These are phyloP conservation scores for Mus minutoides DNA, from an alignment of 2,797 vertebrate genomes.

Conservation along the genomic window DNA sequence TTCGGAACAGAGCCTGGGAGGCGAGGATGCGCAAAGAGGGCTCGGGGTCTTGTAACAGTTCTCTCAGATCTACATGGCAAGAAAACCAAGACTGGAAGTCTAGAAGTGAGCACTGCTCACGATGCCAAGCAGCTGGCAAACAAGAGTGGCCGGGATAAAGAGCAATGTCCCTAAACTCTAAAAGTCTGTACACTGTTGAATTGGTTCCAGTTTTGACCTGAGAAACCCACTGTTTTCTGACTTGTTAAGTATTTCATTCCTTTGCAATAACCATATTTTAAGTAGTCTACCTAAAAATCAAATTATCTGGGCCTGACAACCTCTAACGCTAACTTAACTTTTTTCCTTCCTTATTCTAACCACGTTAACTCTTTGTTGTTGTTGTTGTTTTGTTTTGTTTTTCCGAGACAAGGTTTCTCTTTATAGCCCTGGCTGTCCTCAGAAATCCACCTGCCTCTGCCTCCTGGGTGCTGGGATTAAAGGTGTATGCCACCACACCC, in stretches of 20 bases:
- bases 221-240: conserved; percentile 18
- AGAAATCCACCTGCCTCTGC: no score
- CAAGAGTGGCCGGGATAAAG: not conserved
- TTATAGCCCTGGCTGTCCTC: no score
- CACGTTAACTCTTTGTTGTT: not conserved
- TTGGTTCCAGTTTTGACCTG: conserved; percentile 33
- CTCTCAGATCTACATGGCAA: conserved; percentile 66
- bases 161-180: not conserved
- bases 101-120: not conserved
- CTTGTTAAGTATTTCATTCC: conserved; percentile 11
- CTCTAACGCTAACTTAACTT: conserved; percentile 35
- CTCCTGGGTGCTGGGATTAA: no score
- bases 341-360: not conserved
- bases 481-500: no score
- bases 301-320: not conserved
- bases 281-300: conserved; percentile 26
- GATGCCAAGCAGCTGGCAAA: not conserved
- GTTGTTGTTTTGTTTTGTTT: no score
- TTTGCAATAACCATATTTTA: conserved; percentile 44
- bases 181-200: not conserved
- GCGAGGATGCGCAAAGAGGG: conserved; percentile 71
- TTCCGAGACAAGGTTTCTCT: no score
- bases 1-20: conserved; percentile 63
- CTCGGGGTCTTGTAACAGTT: conserved; percentile 70
- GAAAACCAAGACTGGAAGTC: conserved; percentile 13